phyloP scores from a whole-genome alignment of 2,113 vertebrate species.

The Illadopsis cleaveri region DNA sequence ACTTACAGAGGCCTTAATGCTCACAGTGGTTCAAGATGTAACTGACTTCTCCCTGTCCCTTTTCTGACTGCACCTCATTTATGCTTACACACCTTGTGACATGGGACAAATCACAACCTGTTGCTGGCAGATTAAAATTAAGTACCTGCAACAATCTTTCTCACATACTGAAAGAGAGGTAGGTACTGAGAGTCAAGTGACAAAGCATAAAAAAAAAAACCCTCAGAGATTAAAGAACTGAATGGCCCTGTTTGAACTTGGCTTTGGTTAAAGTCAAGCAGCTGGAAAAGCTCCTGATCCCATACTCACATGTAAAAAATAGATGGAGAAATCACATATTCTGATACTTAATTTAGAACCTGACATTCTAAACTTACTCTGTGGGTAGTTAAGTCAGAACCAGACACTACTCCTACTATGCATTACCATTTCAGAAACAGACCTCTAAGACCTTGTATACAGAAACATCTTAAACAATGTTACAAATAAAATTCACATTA shows the following conservation, averaged over 20 bases:
- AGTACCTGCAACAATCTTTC: not conserved
- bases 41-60: not conserved
- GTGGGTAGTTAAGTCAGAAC: not conserved
- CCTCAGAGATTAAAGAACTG: not conserved
- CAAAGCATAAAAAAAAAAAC: not conserved
- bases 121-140: not conserved
- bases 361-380: constrained; percentile 42
- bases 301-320: constrained; percentile 19
- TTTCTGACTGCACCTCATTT: not conserved
- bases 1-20: not conserved
- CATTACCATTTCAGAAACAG: not conserved
- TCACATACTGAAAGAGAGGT: not conserved
- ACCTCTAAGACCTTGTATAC: not conserved
- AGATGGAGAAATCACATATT: constrained; percentile 43
- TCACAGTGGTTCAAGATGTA: not conserved
- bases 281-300: constrained; percentile 3
- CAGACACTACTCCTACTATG: not conserved
- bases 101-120: not conserved
- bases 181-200: not conserved
- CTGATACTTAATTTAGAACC: constrained; percentile 43
- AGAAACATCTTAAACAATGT: not conserved
- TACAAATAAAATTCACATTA: not conserved
- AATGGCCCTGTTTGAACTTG: not conserved
- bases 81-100: not conserved
- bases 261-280: constrained; percentile 33